A percentile compares a stretch with the other conserved stretches of the same genome.
phyloP scores from a whole-genome alignment of 23 tunicate species.

The Halocynthia roretzi region DNA sequence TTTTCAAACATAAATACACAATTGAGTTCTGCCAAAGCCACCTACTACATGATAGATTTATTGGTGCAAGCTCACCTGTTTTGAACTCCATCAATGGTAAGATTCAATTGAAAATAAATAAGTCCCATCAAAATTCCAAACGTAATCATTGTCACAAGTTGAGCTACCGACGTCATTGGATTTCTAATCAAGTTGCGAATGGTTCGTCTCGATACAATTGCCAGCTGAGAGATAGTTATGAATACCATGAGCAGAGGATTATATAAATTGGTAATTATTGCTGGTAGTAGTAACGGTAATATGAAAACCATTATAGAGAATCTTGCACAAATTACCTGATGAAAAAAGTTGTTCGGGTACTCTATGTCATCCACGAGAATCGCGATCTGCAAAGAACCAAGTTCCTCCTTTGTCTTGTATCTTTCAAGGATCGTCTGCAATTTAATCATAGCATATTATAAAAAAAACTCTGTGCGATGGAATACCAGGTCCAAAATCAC shows the following conservation, averaged over 20 bases:
- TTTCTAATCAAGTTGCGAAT: slow-evolving; percentile 73
- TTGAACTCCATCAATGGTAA: slow-evolving; percentile 52
- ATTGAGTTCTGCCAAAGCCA: not conserved
- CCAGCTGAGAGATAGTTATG: slow-evolving; percentile 29
- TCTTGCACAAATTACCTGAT: slow-evolving; percentile 40
- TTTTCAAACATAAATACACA: not conserved
- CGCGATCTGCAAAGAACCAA: not conserved
- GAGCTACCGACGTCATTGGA: slow-evolving; percentile 92
- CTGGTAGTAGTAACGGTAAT: too few species aligned
- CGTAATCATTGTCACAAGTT: slow-evolving; percentile 69
- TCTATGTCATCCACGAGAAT: not conserved
- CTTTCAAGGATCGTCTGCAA: not conserved
- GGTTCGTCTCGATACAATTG: slow-evolving; percentile 46
- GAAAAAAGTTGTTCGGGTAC: slow-evolving; percentile 75
- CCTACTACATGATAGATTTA: not conserved
- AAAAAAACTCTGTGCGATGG: not conserved
- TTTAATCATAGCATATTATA: not conserved
- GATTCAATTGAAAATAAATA: slow-evolving; percentile 59
- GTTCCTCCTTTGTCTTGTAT: not conserved
- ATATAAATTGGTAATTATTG: too few species aligned
- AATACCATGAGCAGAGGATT: not conserved
- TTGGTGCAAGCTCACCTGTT: slow-evolving; percentile 48
- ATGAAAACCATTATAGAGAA: not conserved
- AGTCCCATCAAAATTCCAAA: slow-evolving; percentile 86
- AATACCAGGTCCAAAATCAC: not conserved